phyloP scores from a whole-genome alignment of 2,888 invertebrate species.

The Enoplolaimus lenunculus region DNA sequence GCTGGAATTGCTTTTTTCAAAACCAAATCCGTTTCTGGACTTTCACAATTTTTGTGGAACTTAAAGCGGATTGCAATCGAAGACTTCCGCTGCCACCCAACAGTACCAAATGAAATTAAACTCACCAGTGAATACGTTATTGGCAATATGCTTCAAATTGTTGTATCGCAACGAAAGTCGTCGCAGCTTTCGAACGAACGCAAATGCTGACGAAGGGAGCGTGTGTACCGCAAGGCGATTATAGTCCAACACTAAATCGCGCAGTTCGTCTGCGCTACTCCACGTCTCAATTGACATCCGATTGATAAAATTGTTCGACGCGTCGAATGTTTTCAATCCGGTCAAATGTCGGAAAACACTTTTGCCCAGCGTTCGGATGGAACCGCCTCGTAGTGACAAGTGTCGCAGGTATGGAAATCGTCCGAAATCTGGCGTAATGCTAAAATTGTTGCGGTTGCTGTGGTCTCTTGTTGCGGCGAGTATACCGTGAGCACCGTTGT shows the following conservation, averaged over 20 bases:
- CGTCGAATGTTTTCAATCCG: neutral
- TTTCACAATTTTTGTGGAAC: no score
- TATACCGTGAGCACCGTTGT: neutral
- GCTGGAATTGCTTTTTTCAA: no score
- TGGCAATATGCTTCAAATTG: neutral
- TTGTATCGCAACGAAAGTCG: neutral
- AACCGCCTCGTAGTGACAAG: slow-evolving; percentile 2
- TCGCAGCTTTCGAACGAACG: neutral
- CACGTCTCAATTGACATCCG: neutral
- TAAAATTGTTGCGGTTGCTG: slow-evolving; percentile 16
- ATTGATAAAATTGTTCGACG: slow-evolving; percentile 4
- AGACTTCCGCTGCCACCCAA: no score
- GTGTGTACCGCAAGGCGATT: neutral
- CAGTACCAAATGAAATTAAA: no score
- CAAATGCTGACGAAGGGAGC: neutral
- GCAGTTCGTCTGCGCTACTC: neutral
- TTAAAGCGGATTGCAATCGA: no score
- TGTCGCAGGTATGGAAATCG: neutral
- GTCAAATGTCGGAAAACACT: slow-evolving; percentile 7
- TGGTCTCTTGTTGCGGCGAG: neutral
- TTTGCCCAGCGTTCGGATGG: slow-evolving; percentile 12
- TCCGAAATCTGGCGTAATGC: slow-evolving; percentile 10
- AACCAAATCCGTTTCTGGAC: no score
- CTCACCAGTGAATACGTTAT: neutral
- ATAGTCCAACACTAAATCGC: neutral